These are phyloP conservation scores for Orchestia grillus DNA, from an alignment of 1,140 invertebrate species.

Conservation along the genomic window DNA sequence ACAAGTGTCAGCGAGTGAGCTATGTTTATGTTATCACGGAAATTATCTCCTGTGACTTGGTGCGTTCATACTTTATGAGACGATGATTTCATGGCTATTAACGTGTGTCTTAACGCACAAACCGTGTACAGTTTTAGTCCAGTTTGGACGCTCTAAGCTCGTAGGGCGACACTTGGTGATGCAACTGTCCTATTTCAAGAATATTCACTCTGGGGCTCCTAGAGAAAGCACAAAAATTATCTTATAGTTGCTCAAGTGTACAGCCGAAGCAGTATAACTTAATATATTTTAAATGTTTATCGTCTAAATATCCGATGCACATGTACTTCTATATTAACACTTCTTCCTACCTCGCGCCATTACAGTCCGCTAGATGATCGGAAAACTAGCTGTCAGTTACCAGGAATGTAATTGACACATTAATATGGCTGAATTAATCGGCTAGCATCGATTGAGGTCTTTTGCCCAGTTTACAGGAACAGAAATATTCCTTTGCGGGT, in stretches of 20 bases:
- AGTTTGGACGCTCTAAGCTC: not conserved
- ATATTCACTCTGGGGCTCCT: no score
- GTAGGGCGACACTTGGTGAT: no score
- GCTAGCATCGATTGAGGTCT: not conserved
- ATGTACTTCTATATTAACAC: no score
- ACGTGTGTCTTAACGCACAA: not conserved
- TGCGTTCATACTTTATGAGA: not conserved
- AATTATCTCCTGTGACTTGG: not conserved
- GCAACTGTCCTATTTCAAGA: no score
- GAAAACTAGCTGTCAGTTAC: no score
- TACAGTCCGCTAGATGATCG: no score
- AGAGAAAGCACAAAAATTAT: no score
- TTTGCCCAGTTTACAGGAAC: not conserved
- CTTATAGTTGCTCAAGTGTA: no score
- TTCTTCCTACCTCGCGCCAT: no score
- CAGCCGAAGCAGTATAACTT: no score
- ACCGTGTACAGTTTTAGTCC: not conserved
- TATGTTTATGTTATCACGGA: not conserved
- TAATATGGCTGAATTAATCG: not conserved
- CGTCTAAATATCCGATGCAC: no score
- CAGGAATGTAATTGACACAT: not conserved
- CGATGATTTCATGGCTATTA: not conserved
- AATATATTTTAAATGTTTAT: no score
- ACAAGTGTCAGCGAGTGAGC: not conserved
- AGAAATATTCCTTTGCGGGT: not conserved